Evolutionary conservation across 2,797 vertebrate species (phyloP).

Genomic region (Pipistrellus pygmaeus): DNA sequence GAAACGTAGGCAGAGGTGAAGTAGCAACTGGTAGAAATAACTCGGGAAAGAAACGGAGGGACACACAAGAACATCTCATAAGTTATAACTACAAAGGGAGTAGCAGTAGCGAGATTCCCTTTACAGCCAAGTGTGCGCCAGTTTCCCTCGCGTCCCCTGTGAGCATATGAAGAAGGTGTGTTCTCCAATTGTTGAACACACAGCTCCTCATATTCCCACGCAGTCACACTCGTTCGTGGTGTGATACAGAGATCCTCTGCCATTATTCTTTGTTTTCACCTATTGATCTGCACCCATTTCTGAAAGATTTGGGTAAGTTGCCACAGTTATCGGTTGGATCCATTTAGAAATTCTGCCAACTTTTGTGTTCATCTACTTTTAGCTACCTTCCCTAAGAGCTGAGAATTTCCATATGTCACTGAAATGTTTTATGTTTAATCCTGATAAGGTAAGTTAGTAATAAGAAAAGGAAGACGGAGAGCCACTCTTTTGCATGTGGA

Average conservation of each 20-base stretch:
- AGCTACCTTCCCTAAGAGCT: not conserved
- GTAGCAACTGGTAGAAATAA: not conserved
- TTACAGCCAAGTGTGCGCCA: rapidly evolving
- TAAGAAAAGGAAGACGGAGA: not conserved
- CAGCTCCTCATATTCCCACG: not conserved
- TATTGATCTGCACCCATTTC: not conserved
- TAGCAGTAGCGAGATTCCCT: not conserved
- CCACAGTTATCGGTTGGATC: not conserved
- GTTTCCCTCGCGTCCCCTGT: not conserved
- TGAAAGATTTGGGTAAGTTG: not conserved
- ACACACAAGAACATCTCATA: not conserved
- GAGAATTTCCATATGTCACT: not conserved
- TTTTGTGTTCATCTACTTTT: not conserved
- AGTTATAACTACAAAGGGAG: not conserved
- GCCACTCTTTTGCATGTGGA: not conserved
- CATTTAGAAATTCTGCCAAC: not conserved
- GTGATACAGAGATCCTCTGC: not conserved
- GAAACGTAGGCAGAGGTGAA: not conserved
- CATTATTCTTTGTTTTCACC: not conserved
- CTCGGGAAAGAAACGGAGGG: not conserved
- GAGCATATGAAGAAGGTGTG: not conserved
- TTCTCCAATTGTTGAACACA: not conserved
- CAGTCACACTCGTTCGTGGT: not conserved
- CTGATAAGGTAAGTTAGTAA: not conserved
- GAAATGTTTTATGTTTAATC: not conserved